phyloP scores from a whole-genome alignment of 2,888 invertebrate species.

The Agrochola circellaris region DNA sequence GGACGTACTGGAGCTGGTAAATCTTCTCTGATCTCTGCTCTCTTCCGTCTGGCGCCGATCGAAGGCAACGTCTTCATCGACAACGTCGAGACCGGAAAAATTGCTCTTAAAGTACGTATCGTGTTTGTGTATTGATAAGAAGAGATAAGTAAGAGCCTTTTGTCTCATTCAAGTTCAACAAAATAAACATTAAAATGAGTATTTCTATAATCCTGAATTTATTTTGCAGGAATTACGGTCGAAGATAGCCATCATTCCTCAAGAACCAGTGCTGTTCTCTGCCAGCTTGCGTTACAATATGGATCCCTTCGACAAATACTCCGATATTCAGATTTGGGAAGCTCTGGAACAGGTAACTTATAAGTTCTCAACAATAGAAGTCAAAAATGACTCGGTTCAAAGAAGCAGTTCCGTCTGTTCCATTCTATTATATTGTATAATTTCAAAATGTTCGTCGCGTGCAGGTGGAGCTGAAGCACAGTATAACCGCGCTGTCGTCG shows the following conservation, averaged over 20 bases:
- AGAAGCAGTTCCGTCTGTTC: neutral
- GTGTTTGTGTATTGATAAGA: neutral
- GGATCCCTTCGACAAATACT: conserved; percentile 91
- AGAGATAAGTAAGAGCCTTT: neutral
- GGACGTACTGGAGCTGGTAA: conserved; percentile 97
- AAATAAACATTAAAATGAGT: neutral
- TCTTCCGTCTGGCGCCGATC: conserved; percentile 95
- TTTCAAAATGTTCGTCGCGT: neutral
- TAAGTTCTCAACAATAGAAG: neutral
- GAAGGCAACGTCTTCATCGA: conserved; percentile 95
- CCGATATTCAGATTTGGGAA: conserved; percentile 90
- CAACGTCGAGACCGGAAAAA: conserved; percentile 92
- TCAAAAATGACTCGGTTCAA: neutral
- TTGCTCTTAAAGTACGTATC: conserved; percentile 92
- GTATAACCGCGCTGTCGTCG: conserved; percentile 91
- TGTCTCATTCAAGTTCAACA: neutral
- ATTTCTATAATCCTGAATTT: neutral
- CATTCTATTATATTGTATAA: neutral
- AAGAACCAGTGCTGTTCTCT: conserved; percentile 91
- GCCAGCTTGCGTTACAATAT: conserved; percentile 92
- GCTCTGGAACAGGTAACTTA: conserved; percentile 90
- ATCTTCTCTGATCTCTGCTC: conserved; percentile 94
- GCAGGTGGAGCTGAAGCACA: conserved; percentile 94
- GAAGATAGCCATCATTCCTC: conserved; percentile 92
- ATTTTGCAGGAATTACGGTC: conserved; percentile 91